Evolutionary conservation across 2,888 invertebrate species (phyloP).

Genomic region (Drosophila kambysellisi): DNA sequence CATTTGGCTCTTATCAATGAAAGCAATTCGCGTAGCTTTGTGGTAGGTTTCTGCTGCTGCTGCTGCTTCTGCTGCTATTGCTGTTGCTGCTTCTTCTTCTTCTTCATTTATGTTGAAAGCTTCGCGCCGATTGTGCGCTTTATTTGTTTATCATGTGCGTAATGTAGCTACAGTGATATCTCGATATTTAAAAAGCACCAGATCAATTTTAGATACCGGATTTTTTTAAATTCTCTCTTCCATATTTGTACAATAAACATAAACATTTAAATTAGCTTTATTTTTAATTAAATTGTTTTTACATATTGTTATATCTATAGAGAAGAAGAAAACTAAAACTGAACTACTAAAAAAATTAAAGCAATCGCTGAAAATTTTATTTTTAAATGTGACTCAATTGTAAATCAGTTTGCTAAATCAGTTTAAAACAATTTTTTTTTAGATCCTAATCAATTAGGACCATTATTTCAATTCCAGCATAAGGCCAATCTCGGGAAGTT

Average conservation of each 20-base stretch:
- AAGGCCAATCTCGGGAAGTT: not conserved
- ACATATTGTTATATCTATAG: not conserved
- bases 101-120: constrained; percentile 30
- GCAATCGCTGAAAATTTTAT: not conserved
- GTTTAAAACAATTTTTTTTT: not conserved
- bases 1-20: constrained; percentile 60
- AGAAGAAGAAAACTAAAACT: not conserved
- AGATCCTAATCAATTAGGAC: not conserved
- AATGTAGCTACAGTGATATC: not conserved
- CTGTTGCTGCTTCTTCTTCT: constrained; percentile 5
- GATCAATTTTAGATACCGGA: not conserved
- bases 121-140: constrained; percentile 25
- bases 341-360: no score
- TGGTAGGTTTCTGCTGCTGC: constrained; percentile 42
- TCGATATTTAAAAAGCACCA: not conserved
- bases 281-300: not conserved
- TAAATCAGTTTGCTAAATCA: not conserved
- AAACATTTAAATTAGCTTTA: not conserved
- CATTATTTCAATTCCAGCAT: not conserved
- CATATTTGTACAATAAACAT: not conserved
- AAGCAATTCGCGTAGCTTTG: constrained; percentile 45
- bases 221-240: not conserved
- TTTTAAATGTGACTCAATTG: not conserved
- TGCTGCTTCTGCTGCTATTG: not conserved
- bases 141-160: constrained; percentile 52